These are phyloP conservation scores for Pristionchus mayeri DNA, from an alignment of 2,888 invertebrate genomes.

Conservation along the genomic window DNA sequence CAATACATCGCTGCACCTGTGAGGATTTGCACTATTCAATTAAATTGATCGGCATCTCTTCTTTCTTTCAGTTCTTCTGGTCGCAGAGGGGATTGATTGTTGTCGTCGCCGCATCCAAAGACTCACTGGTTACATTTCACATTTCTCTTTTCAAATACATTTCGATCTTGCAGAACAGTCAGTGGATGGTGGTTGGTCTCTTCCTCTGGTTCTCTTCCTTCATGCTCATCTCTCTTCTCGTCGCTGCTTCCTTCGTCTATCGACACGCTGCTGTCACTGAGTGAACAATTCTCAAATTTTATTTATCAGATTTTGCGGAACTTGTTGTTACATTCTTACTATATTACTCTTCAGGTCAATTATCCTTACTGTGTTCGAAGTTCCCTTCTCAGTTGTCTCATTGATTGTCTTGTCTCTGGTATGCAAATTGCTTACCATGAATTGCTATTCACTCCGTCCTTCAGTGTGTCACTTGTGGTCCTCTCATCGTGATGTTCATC, in stretches of 20 bases:
- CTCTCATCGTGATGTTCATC: neutral
- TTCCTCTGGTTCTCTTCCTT: neutral
- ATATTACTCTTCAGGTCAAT: neutral
- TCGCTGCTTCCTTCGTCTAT: neutral
- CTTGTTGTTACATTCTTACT: neutral
- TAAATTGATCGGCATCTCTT: too few species aligned
- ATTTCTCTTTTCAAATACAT: too few species aligned
- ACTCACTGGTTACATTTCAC: neutral
- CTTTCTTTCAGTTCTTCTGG: conserved; percentile 17
- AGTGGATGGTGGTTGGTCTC: neutral
- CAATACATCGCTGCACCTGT: neutral
- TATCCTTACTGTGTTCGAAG: neutral
- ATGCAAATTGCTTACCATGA: neutral
- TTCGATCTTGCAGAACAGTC: neutral
- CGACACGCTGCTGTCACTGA: neutral
- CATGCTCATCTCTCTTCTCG: neutral
- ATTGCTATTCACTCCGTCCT: neutral
- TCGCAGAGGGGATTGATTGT: neutral
- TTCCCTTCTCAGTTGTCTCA: neutral
- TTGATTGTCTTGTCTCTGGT: neutral
- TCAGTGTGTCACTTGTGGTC: conserved; percentile 6
- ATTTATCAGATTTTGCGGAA: too few species aligned
- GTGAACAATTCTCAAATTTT: neutral
- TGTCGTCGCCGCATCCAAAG: neutral
- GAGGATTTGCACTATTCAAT: neutral